Conservation (phyloP, 2,113 vertebrate genomes). For the Capreolus pygargus region DNA sequence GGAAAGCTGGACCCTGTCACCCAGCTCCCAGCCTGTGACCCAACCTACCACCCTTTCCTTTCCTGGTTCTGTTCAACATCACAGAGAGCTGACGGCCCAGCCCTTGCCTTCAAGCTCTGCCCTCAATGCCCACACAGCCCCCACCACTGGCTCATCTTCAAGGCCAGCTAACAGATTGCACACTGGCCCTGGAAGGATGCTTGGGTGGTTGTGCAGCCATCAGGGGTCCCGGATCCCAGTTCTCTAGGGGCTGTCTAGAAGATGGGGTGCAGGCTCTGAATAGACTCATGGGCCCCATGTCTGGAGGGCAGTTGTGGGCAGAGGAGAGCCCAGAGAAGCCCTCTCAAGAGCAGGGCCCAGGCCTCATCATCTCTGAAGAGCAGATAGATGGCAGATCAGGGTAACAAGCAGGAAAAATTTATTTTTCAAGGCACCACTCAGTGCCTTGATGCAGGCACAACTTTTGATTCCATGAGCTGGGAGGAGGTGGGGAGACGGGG, state of each 20-base stretch:
- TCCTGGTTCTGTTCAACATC: neutral
- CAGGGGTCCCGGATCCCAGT: neutral
- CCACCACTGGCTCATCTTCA: neutral
- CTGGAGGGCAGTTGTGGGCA: neutral
- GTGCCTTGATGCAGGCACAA: neutral
- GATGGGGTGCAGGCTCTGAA: neutral
- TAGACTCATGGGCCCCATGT: neutral
- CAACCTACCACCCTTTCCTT: neutral
- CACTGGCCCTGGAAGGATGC: neutral
- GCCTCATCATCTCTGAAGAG: neutral
- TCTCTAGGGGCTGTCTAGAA: neutral
- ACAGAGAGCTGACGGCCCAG: neutral
- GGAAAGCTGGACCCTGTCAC: neutral
- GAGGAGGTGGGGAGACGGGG: neutral
- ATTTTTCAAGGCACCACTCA: neutral
- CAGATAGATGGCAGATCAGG: neutral
- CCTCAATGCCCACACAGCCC: no score
- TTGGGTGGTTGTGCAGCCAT: neutral
- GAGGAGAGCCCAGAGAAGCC: neutral
- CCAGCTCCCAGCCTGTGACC: neutral
- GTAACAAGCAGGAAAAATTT: neutral
- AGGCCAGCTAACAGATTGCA: neutral
- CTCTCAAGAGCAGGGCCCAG: neutral
- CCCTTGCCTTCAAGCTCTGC: neutral
- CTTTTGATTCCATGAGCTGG: neutral